Conservation (phyloP, 2,113 vertebrate species). For the Hippocampus mohnikei region DNA sequence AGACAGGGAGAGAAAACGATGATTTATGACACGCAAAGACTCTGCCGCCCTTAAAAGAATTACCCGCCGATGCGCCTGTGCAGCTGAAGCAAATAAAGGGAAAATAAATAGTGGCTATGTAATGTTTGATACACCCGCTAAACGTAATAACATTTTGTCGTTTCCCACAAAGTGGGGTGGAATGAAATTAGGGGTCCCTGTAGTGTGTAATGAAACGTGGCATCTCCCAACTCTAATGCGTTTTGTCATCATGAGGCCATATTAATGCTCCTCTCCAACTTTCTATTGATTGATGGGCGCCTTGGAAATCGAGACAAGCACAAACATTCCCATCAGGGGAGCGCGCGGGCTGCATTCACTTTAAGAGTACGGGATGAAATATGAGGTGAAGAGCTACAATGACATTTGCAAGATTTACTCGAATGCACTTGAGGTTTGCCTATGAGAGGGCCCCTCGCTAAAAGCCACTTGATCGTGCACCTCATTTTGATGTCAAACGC, state of each 20-base stretch:
- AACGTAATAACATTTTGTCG: constrained; percentile 75
- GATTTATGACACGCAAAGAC: constrained; percentile 72
- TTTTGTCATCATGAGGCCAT: constrained; percentile 70
- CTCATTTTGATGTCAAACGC: constrained; percentile 1
- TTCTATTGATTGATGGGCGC: constrained; percentile 59
- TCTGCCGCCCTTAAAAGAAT: constrained; percentile 73
- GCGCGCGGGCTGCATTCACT: constrained; percentile 24
- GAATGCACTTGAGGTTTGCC: constrained; percentile 13
- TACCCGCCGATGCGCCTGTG: constrained; percentile 68
- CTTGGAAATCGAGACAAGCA: constrained; percentile 43
- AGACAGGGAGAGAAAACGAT: constrained; percentile 63
- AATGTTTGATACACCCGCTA: constrained; percentile 71
- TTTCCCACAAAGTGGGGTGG: constrained; percentile 75
- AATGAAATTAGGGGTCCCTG: constrained; percentile 78
- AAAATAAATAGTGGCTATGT: constrained; percentile 75
- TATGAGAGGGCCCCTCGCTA: neutral
- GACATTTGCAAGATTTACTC: constrained; percentile 13
- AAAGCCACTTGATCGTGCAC: neutral
- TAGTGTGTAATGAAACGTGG: constrained; percentile 73
- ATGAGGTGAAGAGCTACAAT: constrained; percentile 34
- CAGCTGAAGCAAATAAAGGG: constrained; percentile 73
- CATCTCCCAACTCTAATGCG: constrained; percentile 63
- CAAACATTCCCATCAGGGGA: constrained; percentile 46
- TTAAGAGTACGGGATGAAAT: constrained; percentile 32
- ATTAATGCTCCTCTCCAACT: constrained; percentile 65